These are phyloP conservation scores for Ictalurus furcatus DNA, from an alignment of 2,113 vertebrate genomes.

Conservation along the genomic window DNA sequence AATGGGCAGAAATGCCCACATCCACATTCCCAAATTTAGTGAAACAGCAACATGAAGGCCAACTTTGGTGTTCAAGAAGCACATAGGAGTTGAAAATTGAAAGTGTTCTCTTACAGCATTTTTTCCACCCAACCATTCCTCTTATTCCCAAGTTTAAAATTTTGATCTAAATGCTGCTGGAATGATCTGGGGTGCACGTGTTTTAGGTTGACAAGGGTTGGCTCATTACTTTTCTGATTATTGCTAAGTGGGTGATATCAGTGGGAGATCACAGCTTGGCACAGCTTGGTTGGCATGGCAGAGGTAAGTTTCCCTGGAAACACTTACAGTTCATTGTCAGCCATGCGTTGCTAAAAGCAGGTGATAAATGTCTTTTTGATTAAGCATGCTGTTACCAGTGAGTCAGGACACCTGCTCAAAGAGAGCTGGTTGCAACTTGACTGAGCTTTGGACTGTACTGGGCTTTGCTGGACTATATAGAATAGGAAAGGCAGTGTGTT, in stretches of 20 bases:
- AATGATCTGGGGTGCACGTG: conserved; percentile 8
- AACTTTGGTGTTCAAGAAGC: not conserved
- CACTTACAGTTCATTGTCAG: conserved; percentile 44
- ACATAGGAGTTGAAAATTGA: too few species aligned
- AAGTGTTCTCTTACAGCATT: not conserved
- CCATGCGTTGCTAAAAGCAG: conserved; percentile 53
- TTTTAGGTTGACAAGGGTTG: conserved; percentile 25
- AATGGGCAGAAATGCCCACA: not conserved
- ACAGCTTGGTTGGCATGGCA: conserved; percentile 52
- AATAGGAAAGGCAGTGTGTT: not conserved
- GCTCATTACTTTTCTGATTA: conserved; percentile 40
- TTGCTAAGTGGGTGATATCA: conserved; percentile 49
- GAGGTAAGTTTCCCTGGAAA: conserved; percentile 57
- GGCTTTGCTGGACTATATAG: not conserved
- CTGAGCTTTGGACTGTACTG: not conserved
- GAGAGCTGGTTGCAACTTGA: conserved; percentile 6
- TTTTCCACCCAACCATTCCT: not conserved
- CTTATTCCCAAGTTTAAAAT: not conserved
- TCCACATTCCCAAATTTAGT: not conserved
- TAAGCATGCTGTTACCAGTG: conserved; percentile 37
- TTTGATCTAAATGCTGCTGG: not conserved
- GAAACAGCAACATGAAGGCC: not conserved
- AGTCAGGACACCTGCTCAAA: conserved; percentile 49
- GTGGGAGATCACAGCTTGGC: conserved; percentile 50
- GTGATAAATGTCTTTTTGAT: conserved; percentile 52